phyloP scores from a whole-genome alignment of 37 sponge, comb jelly and placozoan species.

The Beroe forskalii region DNA sequence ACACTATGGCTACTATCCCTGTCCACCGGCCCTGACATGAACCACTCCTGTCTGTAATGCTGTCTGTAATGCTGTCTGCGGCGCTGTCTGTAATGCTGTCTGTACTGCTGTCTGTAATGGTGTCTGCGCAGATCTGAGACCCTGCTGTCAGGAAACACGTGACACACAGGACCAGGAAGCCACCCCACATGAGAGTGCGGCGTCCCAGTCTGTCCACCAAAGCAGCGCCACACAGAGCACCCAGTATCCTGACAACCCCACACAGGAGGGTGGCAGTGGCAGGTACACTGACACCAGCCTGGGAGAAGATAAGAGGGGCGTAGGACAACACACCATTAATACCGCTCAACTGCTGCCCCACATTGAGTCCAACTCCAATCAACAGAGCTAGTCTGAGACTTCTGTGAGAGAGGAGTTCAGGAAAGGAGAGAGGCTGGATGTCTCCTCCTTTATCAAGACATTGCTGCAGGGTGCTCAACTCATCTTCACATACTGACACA shows the following conservation, averaged over 20 bases:
- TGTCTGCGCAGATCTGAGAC: too few relatives aligned
- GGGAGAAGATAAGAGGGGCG: neutral
- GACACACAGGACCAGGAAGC: neutral
- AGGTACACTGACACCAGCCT: neutral
- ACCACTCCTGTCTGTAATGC: too few relatives aligned
- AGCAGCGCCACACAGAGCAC: neutral
- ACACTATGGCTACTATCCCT: too few relatives aligned
- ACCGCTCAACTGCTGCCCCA: constrained; percentile 3
- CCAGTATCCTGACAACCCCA: neutral
- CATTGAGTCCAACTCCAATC: neutral
- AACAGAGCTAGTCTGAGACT: constrained; percentile 9
- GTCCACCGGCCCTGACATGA: too few relatives aligned
- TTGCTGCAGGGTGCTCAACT: neutral
- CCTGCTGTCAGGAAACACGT: too few relatives aligned
- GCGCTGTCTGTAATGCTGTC: too few relatives aligned
- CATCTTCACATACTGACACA: neutral
- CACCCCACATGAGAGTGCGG: neutral
- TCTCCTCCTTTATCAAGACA: neutral
- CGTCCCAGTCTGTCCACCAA: constrained; percentile 11
- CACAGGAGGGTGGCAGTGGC: neutral
- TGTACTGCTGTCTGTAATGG: too few relatives aligned
- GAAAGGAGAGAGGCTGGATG: neutral
- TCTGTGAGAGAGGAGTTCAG: neutral
- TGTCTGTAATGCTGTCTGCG: too few relatives aligned
- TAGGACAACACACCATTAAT: constrained; percentile 13